Evolutionary conservation across 1,140 invertebrate species (phyloP).

Genomic region (Aleiodes sp.): DNA sequence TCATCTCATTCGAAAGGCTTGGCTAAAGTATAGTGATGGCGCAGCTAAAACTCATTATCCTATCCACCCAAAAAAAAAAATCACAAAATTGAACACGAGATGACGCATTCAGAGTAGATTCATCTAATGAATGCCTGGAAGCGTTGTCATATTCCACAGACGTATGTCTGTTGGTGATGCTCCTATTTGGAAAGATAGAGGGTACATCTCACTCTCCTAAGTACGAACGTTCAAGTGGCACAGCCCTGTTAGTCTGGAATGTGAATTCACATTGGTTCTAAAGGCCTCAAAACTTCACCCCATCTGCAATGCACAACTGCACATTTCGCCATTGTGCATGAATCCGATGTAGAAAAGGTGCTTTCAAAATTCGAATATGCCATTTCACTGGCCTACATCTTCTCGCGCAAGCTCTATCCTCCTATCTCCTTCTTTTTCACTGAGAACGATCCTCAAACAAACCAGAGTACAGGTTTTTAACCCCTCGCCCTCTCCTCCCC

Average conservation of each 20-base stretch:
- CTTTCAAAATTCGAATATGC: constrained; percentile 5
- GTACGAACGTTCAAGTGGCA: not conserved
- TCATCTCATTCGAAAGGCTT: too few relatives aligned
- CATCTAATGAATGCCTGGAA: not conserved
- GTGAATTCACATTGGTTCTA: not conserved
- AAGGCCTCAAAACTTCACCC: too few relatives aligned
- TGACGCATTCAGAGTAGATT: not conserved
- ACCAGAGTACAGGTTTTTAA: too few relatives aligned
- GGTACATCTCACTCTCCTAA: not conserved
- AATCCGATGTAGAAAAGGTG: too few relatives aligned
- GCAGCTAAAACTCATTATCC: too few relatives aligned
- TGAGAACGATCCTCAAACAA: too few relatives aligned
- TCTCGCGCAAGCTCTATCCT: constrained; percentile 9
- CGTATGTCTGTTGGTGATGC: not conserved
- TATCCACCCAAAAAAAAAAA: too few relatives aligned
- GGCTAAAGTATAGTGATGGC: too few relatives aligned
- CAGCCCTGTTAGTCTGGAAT: not conserved
- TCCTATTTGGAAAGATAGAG: not conserved
- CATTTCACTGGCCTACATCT: constrained; percentile 21
- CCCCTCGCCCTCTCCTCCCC: not conserved
- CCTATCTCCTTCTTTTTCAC: not conserved
- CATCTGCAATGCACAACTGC: not conserved
- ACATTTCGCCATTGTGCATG: constrained; percentile 9
- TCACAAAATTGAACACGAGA: not conserved
- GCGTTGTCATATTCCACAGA: not conserved